Base-by-base conservation (phyloP, 2,888 invertebrate genomes). In the Aspidiotus destructor region DNA sequence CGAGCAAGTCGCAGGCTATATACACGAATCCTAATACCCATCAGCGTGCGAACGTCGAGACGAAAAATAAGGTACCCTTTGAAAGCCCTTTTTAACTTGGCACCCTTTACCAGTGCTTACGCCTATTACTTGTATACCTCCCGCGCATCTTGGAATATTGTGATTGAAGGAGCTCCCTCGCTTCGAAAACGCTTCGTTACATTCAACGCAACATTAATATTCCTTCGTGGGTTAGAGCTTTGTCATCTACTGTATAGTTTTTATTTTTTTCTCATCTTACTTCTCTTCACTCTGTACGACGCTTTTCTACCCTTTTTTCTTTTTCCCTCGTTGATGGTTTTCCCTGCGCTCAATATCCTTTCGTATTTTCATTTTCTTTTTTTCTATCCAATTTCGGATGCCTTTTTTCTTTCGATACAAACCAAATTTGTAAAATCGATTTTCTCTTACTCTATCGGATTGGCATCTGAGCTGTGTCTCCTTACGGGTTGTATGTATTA, bases 71-170 rank as follows among this genome's bases (percentile, higher is more conserved):
- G 60, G 67, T 67, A 48, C 58, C 48, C 58, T 58, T 67, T 48
- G 58, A 67, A 67, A 67, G 67, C 67, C 67, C 67, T 67, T 67
- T 67, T 67, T 67, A 67, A 60, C 67, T 67, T 67, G 67, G 67
- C 67, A 67, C 67, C 67, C 67, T 67, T 67, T 67, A 67, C 67
- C 67, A 28, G 40, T 67, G 48, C 67, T 57, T 48, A 67, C 67
- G 67, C 67, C 67, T 67, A 60, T 67, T 58, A 67, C 67, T n/a
- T n/a, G 63, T 60, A 57, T 52, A 67, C 58, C 67, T 67, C 67
- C 67, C 60, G 52, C 67, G 67, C 67, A 60, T n/a, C 58, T 54
- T 15, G 11, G 28, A 17, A 17, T 40, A 63, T n/a, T 60, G 52
- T 16, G 44, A 57, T 57, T 28, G 42, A 57, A 52, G 58, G 67